Evolutionary conservation across 2,113 vertebrate genomes (phyloP), one percentile per base, ranked within the genome.

Genomic region (Ceratotherium simum): DNA sequence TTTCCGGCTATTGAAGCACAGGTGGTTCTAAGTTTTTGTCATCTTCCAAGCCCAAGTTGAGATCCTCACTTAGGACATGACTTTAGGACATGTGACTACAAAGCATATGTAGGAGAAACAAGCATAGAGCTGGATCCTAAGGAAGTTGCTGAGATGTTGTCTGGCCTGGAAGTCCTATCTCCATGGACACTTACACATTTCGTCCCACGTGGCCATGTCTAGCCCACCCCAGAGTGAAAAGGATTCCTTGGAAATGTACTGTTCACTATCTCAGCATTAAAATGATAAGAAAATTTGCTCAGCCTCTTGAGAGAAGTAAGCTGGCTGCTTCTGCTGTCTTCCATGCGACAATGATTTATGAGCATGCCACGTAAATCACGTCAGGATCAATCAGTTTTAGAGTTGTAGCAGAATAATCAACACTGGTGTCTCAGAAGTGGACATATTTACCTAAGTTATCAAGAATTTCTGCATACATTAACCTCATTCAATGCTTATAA

Each of bases 361-460:
- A 91, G 12, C 3, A 7, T 69, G 7, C 16, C 42, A 70, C 21
- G 27, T 56, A 96, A 96, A 78, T 76, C 29, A 60, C n/a, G 56
- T 70, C 33, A 65, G 4, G 16, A 25, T 83, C 42, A 82, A 72
- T 13, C 33, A 46, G 6, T 82, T 86, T 81, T 90, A 75, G 42
- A 92, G 60, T 27, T 39, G 36, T 51, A 83, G 65, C 27, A 87
- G 69, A 72, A 87, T 56, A 93, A 60, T 92, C 27, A 91, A 91
- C 13, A 56, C 3, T 42, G 9, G 5, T 70, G 23, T 93, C 23
- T 83, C 92, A 70, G 56, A 69, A 31, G 67, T 51, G 89, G 39
- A 69, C n/a, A 78, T 70, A 72, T 36, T 96, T 95, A 80, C 48
- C 51, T 54, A 96, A 78, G 9, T 78, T 91, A 87, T 73, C 46